Evolutionary conservation across 2,888 invertebrate species (phyloP), one percentile per base, ranked within the genome.

Genomic region (Drosophila colorata): DNA sequence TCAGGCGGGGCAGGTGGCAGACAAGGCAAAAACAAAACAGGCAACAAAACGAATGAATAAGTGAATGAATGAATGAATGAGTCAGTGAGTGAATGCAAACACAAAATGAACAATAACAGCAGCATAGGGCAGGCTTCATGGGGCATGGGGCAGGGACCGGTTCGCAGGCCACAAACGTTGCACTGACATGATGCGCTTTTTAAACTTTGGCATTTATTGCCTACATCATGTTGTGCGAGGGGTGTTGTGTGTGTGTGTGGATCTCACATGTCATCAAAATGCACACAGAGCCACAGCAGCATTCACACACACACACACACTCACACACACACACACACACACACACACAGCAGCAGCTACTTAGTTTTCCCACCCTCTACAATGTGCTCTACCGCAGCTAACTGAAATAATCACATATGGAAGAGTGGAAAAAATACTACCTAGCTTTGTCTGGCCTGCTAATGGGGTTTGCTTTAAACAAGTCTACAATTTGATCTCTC

Each of bases 201-300:
- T 63, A 69, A 80, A 64, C 78, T 71, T 82, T 79, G 73, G 65
- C 86, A 78, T 72, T 78, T 73, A 81, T 79, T 70, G 73, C 73
- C 65, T 48, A 18, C 14, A 7, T 1, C 25, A 28, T 11, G 9
- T 14, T 18, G 55, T 14, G 35, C n/a, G 11, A 8, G 38, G 31
- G 33, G 35, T 6, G 40, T 23, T 40, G 13, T 11, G 14, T 1
- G 33, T 28, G 55, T 61, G 56, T 63, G 25, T 38, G n/a, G 9
- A 23, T 25, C 13, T 13, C 31, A 48, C 68, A 57, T 72, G 68
- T 64, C 64, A 70, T 66, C 71, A 56, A 41, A 18, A 41, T 13
- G 33, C 47, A 49, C 56, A 67, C 43, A 56, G 13, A 33, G 33
- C 33, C 33, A 33, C 33, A 33, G 4, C 33, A 13, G 13, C 13